Percentiles rank a stretch among this genome's conserved stretches.
Evolutionary conservation across 2,113 vertebrate genomes (phyloP).

Genomic region (Henicopernis longicauda): DNA sequence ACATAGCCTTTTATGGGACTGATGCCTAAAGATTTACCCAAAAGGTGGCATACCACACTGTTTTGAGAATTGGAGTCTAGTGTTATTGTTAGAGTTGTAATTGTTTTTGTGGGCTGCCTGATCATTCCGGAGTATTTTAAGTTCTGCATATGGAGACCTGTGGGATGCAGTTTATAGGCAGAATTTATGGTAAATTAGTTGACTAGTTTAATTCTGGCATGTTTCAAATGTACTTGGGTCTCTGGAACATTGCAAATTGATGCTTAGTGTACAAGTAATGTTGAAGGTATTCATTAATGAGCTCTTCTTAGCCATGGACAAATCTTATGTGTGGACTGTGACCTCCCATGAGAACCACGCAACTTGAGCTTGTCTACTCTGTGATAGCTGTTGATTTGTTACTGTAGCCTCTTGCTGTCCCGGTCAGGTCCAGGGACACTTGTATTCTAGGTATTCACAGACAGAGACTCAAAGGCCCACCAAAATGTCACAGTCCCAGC

Average conservation of each 20-base stretch:
- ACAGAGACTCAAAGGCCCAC: background rate
- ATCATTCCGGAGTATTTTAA: background rate
- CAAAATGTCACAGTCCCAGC: background rate
- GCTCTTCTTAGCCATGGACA: background rate
- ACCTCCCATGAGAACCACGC: background rate
- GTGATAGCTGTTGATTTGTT: background rate
- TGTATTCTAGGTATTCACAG: background rate
- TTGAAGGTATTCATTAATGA: background rate
- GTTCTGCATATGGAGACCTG: fast-evolving
- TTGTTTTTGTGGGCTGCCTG: background rate
- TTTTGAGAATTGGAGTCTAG: background rate
- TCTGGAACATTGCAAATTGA: background rate
- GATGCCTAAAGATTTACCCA: background rate
- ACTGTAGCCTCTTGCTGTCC: background rate
- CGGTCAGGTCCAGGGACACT: background rate
- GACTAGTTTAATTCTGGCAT: background rate
- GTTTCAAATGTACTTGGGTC: background rate
- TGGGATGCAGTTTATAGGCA: background rate
- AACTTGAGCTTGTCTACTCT: background rate
- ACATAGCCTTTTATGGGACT: background rate
- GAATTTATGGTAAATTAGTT: background rate
- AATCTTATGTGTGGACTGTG: background rate
- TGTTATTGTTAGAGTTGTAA: background rate
- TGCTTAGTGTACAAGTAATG: background rate
- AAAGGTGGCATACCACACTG: background rate